A percentile compares a stretch with the other conserved stretches of the same genome.
These are phyloP conservation scores for Oscheius sp. DNA, from an alignment of 2,888 invertebrate genomes.

Conservation along the genomic window DNA sequence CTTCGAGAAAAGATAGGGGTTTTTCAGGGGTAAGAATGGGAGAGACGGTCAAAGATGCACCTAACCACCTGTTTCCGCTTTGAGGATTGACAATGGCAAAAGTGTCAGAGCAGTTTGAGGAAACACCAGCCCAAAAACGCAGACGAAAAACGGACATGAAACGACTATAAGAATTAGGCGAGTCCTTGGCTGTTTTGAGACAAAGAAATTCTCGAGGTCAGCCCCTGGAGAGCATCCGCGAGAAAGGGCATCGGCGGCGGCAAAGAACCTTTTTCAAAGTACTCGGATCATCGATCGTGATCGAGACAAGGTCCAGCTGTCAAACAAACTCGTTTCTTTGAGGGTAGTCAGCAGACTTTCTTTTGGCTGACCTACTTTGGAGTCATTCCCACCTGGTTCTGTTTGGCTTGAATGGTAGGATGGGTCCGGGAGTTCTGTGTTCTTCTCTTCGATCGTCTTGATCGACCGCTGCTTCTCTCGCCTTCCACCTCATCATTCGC, in stretches of 20 bases:
- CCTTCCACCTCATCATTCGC: slow-evolving; percentile 14
- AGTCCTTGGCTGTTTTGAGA: not conserved
- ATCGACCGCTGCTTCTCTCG: slow-evolving; percentile 7
- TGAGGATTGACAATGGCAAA: too few species aligned
- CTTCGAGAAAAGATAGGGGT: not conserved
- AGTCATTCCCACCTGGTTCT: slow-evolving; percentile 59
- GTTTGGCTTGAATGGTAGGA: slow-evolving; percentile 68
- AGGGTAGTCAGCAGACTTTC: too few species aligned
- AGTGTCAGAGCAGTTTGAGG: too few species aligned
- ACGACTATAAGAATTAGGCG: not conserved
- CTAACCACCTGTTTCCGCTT: too few species aligned
- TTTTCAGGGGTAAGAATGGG: too few species aligned
- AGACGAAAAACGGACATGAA: too few species aligned
- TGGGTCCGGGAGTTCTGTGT: slow-evolving; percentile 51
- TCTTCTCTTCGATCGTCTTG: slow-evolving; percentile 41
- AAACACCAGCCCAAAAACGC: too few species aligned
- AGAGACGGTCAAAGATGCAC: too few species aligned
- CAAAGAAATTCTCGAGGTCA: slow-evolving; percentile 25
- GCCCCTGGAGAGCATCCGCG: not conserved
- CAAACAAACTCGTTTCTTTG: too few species aligned
- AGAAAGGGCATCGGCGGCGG: not conserved
- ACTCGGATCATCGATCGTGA: not conserved
- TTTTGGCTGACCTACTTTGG: too few species aligned
- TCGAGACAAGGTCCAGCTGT: not conserved
- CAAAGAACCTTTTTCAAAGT: not conserved